Evolutionary conservation across 1,140 invertebrate genomes (phyloP), one percentile per base, ranked within the genome.

Genomic region (Eriosoma lanigerum): DNA sequence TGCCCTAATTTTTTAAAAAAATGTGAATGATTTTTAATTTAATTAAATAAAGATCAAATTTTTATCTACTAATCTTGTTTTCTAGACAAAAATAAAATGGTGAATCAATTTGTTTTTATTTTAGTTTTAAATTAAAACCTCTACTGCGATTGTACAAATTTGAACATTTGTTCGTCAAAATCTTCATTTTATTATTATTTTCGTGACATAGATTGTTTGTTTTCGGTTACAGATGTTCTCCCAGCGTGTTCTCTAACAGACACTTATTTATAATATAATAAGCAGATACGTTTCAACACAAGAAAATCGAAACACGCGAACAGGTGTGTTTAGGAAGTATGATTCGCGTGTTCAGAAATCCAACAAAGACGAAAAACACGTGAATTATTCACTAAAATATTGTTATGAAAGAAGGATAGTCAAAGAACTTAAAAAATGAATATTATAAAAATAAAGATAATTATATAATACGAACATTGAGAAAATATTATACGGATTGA

Each of bases 271-370:
- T n/a, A 10, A 15, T 17, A 29, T 24, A 6, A 50, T 26, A 19
- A 15, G 64, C n/a, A 50, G 46, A 50, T 26, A 8, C 3, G 46
- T 70, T 50, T 26, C 24, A 38, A 48, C 38, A 24, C 48, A 70
- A 44, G 15, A 70, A 70, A 50, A 70, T 15, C 1, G 66, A 70
- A 50, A 70, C 66, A 70, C 66, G 66, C 66, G 12, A 70, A 70
- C 66, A 70, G 66, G 66, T 70, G 66, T 26, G 66, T 70, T 19
- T 2, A n/a, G 21, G 21, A 38, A 13, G 21, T 68, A 32, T 46
- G 64, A 15, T 70, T 70, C 66, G 66, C 66, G 66, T 70, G 66
- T 29, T 70, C 46, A 12, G 48, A 19, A 10, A 66, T 5, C 38
- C 62, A 21, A 66, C n/a, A 12, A 44, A n/a, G n/a, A 12, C 32